These are phyloP conservation scores for Phortica magna DNA, from an alignment of 2,888 invertebrate genomes.

Conservation along the genomic window DNA sequence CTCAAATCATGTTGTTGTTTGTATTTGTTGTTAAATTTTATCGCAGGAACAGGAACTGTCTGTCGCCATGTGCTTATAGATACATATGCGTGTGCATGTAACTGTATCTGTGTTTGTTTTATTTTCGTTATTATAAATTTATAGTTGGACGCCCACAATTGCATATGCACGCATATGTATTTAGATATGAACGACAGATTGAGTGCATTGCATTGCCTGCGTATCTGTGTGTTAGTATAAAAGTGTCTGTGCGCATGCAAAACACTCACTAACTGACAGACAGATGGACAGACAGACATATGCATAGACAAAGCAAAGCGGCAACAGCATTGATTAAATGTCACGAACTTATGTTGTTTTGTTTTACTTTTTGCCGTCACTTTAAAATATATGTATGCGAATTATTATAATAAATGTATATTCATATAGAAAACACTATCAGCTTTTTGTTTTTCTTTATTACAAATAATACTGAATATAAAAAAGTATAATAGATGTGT, in stretches of 20 bases:
- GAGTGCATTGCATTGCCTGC: too few species aligned
- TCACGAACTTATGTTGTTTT: neutral
- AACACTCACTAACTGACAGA: neutral
- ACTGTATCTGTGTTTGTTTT: neutral
- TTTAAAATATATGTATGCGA: too few species aligned
- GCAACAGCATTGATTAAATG: constrained; percentile 18
- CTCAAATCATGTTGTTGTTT: neutral
- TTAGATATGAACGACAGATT: neutral
- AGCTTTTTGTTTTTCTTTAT: too few species aligned
- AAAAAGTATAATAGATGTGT: too few species aligned
- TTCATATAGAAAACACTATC: neutral
- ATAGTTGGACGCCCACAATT: neutral
- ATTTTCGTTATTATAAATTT: neutral
- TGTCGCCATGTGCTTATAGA: neutral
- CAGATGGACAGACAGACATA: neutral
- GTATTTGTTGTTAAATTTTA: neutral
- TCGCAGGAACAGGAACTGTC: neutral
- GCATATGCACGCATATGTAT: neutral
- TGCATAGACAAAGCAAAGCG: constrained; percentile 2
- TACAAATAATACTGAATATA: too few species aligned
- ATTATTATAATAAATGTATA: too few species aligned
- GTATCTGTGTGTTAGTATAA: neutral
- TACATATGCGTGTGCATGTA: neutral
- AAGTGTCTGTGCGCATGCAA: neutral
- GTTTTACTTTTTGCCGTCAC: neutral